Percentiles rank a stretch among this genome's conserved stretches.
phyloP scores from a whole-genome alignment of 2,888 invertebrate species.

The Synanthedon formicaeformis region DNA sequence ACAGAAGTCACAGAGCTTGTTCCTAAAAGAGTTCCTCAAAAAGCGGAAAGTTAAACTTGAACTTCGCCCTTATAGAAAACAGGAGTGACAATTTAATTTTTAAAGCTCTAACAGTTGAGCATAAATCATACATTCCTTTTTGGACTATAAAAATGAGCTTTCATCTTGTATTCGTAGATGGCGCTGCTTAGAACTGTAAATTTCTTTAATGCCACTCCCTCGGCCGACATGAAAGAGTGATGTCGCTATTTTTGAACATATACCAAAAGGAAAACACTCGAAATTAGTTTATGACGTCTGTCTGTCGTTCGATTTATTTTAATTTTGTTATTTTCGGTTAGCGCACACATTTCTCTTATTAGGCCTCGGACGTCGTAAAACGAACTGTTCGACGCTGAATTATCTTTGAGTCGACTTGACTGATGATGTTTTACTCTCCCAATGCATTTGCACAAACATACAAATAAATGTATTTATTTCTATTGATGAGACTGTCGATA shows the following conservation, averaged over 20 bases:
- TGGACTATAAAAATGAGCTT: constrained; percentile 43
- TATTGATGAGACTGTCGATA: too few species aligned
- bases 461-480: too few species aligned
- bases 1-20: too few species aligned
- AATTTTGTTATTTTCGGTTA: constrained; percentile 66
- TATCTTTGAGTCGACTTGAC: constrained; percentile 32
- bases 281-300: constrained; percentile 71
- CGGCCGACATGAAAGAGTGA: constrained; percentile 65
- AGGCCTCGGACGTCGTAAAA: constrained; percentile 48
- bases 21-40: too few species aligned
- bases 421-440: constrained; percentile 17
- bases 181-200: constrained; percentile 53
- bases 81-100: constrained; percentile 38
- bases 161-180: constrained; percentile 55
- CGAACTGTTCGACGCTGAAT: constrained; percentile 51
- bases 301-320: constrained; percentile 70
- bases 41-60: too few species aligned
- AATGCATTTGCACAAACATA: too few species aligned
- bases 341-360: constrained; percentile 50
- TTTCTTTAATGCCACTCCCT: constrained; percentile 63
- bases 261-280: constrained; percentile 67
- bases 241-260: constrained; percentile 59
- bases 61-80: background rate
- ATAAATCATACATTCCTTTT: constrained; percentile 59
- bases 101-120: constrained; percentile 36